These are phyloP conservation scores for Apoda limacodes DNA, from an alignment of 2,888 invertebrate genomes.

Conservation along the genomic window DNA sequence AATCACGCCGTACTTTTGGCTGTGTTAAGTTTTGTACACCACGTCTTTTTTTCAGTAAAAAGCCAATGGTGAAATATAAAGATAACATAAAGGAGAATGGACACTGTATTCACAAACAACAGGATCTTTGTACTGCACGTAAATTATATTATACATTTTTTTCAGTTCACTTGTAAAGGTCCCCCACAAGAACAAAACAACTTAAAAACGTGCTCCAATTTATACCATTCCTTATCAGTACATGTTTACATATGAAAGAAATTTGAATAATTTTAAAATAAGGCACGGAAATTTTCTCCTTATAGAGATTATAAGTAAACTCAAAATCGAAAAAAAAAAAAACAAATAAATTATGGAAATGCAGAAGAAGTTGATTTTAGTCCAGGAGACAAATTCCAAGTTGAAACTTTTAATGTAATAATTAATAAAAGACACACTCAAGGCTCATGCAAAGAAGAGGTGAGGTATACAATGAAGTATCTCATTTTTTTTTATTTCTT, in stretches of 20 bases:
- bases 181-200: constrained; percentile 7
- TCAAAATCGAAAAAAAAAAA: constrained; percentile 7
- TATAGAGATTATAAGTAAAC: constrained; percentile 7
- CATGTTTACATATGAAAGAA: constrained; percentile 6
- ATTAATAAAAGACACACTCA: too few species aligned
- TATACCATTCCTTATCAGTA: constrained; percentile 3
- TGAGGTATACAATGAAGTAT: too few species aligned
- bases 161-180: constrained; percentile 7
- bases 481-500: too few species aligned
- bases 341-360: constrained; percentile 4
- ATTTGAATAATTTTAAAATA: constrained; percentile 8
- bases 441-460: too few species aligned
- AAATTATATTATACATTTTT: constrained; percentile 7
- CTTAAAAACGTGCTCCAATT: constrained; percentile 7
- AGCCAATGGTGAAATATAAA: too few species aligned
- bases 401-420: constrained; percentile 9
- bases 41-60: too few species aligned
- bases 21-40: too few species aligned
- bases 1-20: too few species aligned
- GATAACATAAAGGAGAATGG: too few species aligned
- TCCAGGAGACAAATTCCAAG: constrained; percentile 8
- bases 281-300: too few species aligned
- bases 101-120: too few species aligned
- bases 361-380: constrained; percentile 7
- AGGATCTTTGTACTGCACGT: too few species aligned